Evolutionary conservation across 2,113 vertebrate species (phyloP).

Genomic region (Edolisoma coerulescens): DNA sequence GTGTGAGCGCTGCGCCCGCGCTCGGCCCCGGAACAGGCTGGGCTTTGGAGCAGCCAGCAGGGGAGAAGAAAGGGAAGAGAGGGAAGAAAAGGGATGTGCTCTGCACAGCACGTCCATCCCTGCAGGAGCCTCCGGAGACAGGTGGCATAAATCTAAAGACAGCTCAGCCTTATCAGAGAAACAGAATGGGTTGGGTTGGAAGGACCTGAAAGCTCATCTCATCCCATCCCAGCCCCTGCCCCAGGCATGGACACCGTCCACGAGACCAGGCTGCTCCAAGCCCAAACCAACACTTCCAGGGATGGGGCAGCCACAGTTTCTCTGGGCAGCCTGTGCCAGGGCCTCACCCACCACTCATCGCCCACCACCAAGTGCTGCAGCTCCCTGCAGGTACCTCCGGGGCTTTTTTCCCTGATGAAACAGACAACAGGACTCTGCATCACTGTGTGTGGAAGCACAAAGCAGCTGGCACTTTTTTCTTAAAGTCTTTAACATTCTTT

Average conservation of each 20-base stretch:
- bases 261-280: not conserved
- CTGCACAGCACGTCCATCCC: not conserved
- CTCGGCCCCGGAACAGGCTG: not conserved
- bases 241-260: not conserved
- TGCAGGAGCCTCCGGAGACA: fast-evolving
- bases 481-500: constrained; percentile 37
- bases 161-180: not conserved
- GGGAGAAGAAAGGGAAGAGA: not conserved
- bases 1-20: not conserved
- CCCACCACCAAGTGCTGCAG: not conserved
- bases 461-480: not conserved
- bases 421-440: not conserved
- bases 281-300: not conserved
- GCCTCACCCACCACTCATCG: not conserved
- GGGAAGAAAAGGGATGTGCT: not conserved
- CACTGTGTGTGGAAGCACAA: not conserved
- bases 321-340: not conserved
- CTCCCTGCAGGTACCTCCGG: fast-evolving
- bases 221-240: not conserved
- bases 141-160: not conserved
- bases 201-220: not conserved
- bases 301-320: not conserved
- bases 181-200: not conserved
- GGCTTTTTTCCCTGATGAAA: not conserved
- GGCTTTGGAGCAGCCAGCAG: not conserved